Percentiles rank a stretch among this genome's conserved stretches.
Conservation (phyloP, 2,113 vertebrate species). For the Bubo scandiacus region DNA sequence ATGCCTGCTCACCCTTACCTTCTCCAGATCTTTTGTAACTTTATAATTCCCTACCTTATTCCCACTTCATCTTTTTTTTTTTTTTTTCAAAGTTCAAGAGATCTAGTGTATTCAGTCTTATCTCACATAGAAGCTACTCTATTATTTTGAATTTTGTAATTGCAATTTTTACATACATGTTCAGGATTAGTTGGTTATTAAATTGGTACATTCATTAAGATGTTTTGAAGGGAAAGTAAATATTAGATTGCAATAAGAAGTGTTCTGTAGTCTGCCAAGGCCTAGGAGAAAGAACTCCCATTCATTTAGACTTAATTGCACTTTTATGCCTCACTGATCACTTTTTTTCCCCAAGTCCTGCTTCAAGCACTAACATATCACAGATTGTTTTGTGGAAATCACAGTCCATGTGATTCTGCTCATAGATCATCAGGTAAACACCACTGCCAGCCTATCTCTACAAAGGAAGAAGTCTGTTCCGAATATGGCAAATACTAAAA, state of each 20-base stretch:
- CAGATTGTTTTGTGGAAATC: constrained; percentile 59
- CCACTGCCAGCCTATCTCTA: not conserved
- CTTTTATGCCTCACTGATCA: constrained; percentile 39
- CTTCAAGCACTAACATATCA: constrained; percentile 40
- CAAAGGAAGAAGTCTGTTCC: not conserved
- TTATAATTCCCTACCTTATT: not conserved
- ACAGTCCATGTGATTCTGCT: constrained; percentile 44
- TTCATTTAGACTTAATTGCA: constrained; percentile 58
- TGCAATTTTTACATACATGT: not conserved
- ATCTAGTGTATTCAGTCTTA: not conserved
- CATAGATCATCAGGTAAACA: constrained; percentile 23
- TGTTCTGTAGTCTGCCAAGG: not conserved
- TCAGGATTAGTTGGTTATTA: not conserved
- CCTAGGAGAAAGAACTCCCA: constrained; percentile 29
- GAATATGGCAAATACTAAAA: not conserved
- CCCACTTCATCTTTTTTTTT: not conserved
- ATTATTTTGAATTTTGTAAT: not conserved
- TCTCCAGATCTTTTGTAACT: not conserved
- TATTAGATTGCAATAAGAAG: not conserved
- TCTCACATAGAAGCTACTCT: not conserved
- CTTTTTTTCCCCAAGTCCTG: constrained; percentile 49
- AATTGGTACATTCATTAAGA: not conserved
- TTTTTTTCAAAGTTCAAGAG: not conserved
- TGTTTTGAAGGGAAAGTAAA: not conserved
- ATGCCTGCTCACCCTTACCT: not conserved